Conservation (phyloP, 1,140 invertebrate genomes). For the Bactericera cockerelli region DNA sequence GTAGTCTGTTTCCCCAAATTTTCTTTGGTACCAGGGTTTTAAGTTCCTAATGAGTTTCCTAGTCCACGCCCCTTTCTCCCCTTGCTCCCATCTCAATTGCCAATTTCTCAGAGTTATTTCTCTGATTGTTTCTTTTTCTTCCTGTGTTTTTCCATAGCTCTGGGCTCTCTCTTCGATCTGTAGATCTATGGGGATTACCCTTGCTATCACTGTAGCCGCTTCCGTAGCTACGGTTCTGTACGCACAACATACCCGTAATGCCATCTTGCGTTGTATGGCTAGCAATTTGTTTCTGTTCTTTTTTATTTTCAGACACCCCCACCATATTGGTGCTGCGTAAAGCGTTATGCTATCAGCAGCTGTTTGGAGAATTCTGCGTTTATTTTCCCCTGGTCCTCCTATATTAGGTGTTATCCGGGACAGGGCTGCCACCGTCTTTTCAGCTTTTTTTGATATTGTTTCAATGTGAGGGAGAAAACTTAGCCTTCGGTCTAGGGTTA, state of each 20-base stretch:
- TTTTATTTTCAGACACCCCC: neutral
- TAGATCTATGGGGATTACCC: neutral
- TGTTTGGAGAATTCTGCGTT: neutral
- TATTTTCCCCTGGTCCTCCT: neutral
- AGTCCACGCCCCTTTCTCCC: slow-evolving; percentile 17
- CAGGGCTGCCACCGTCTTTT: neutral
- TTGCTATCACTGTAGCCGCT: slow-evolving; percentile 3
- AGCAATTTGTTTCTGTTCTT: neutral
- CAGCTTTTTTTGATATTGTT: neutral
- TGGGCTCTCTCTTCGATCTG: neutral
- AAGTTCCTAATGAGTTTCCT: slow-evolving; percentile 17
- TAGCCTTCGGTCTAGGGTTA: neutral
- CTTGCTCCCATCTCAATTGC: slow-evolving; percentile 15
- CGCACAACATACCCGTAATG: neutral
- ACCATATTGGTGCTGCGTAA: neutral
- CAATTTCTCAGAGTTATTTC: slow-evolving; percentile 10
- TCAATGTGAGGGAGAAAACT: neutral
- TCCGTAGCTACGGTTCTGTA: slow-evolving; percentile 14
- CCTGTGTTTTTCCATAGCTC: neutral
- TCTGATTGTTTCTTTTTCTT: neutral
- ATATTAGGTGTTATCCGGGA: neutral
- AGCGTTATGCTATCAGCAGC: neutral
- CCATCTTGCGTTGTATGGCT: neutral
- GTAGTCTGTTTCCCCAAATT: slow-evolving; percentile 19
- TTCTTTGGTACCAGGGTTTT: slow-evolving; percentile 14